Conservation (phyloP, 2,113 vertebrate species). For the Nerophis ophidion region DNA sequence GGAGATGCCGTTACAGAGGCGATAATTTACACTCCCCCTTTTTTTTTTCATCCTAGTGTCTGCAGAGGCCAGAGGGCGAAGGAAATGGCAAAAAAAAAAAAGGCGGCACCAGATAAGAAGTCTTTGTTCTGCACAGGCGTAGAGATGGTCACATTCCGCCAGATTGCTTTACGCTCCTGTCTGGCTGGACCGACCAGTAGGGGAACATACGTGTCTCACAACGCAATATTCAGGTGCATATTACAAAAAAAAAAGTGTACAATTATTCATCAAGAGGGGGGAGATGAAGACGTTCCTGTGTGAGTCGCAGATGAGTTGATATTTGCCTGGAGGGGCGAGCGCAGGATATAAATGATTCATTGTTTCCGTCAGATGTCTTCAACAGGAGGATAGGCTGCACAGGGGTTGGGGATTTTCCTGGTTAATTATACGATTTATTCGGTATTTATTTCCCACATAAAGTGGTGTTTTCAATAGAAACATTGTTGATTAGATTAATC, state of each 20-base stretch:
- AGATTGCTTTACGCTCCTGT: conserved; percentile 55
- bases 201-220: conserved; percentile 2
- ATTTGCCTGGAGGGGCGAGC: too few species aligned
- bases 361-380: too few species aligned
- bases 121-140: conserved; percentile 62
- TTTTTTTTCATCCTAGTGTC: conserved; percentile 54
- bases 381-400: too few species aligned
- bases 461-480: too few species aligned
- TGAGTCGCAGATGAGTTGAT: not conserved
- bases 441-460: too few species aligned
- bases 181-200: conserved; percentile 37
- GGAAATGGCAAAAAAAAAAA: conserved; percentile 60
- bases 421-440: too few species aligned
- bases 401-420: too few species aligned
- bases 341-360: too few species aligned
- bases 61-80: conserved; percentile 47
- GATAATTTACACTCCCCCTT: conserved; percentile 54
- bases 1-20: conserved; percentile 39
- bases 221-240: too few species aligned
- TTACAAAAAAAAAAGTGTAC: too few species aligned
- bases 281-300: not conserved
- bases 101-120: conserved; percentile 58
- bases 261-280: too few species aligned
- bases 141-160: conserved; percentile 63
- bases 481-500: too few species aligned